Base-by-base conservation (phyloP, 1,140 invertebrate genomes). In the Drosophila murphyi region DNA sequence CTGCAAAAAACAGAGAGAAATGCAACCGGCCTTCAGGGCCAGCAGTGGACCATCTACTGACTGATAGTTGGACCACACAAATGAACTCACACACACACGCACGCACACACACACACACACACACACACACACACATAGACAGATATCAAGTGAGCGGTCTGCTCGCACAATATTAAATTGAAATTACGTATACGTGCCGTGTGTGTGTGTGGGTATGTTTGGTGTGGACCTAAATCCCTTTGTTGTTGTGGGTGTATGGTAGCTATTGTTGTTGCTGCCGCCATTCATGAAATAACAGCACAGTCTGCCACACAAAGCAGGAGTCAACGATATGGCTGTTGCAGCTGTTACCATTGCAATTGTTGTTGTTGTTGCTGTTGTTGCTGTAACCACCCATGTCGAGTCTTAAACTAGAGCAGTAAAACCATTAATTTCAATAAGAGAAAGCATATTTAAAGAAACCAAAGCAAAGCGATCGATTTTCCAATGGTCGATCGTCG, bases 121-220 rank as follows among this genome's bases (percentile, higher is more conserved):
- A 59, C 35, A 51, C 48, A 52, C 50, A 54, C 51, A 39, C 37
- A 62, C 34, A 50, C 55, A 5, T 5, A 57, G 34, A 45, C 52
- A 32, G 4, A 29, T 6, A 59, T 43, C 39, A 43, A 43, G 39
- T 43, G 10, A 43, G 39, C 39, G 39, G 39, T 43, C 39, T 43
- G 39, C 39, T 43, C 39, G 32, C 59, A 87, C 82, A 87, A 80
- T 82, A 80, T 87, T 82, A 89, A 88, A 87, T 82, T 88, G 83
- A 88, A 88, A 88, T 88, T 88, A 86, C 78, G 75, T 78, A 78
- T 85, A 79, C 69, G 76, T 41, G 51, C 45, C 61, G 76, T 74
- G 75, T 60, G 20, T 20, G 39, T 20, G 39, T 43, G 39, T n/a
- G 39, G 39, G 3, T 41, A 10, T 3, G 39, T 43, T 43, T 43